phyloP scores from a whole-genome alignment of 2,888 invertebrate species.

The Cryptophagus acutangulus region DNA sequence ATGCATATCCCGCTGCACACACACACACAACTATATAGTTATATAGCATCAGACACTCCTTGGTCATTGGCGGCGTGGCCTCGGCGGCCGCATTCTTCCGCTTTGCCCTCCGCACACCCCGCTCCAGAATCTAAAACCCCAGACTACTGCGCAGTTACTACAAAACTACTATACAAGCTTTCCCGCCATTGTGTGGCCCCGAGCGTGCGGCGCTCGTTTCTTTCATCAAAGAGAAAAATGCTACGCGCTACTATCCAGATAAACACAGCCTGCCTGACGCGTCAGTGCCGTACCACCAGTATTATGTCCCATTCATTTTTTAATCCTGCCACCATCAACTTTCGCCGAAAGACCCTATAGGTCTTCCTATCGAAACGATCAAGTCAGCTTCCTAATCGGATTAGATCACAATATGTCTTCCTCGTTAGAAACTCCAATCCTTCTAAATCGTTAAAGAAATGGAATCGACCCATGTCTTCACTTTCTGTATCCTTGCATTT shows the following conservation, averaged over 20 bases:
- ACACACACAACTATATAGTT: constrained; percentile 5
- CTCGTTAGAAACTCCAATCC: too few species aligned
- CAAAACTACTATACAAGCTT: constrained; percentile 11
- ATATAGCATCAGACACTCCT: constrained; percentile 17
- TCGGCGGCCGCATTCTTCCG: constrained; percentile 20
- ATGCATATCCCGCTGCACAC: constrained; percentile 15
- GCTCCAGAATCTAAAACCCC: constrained; percentile 18
- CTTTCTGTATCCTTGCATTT: too few species aligned
- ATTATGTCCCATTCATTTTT: too few species aligned
- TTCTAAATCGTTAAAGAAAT: too few species aligned
- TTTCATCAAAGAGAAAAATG: constrained; percentile 11
- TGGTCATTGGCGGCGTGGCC: constrained; percentile 20
- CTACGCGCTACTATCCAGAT: constrained; percentile 3
- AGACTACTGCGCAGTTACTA: constrained; percentile 29
- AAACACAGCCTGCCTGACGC: constrained; percentile 8
- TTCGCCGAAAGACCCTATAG: too few species aligned
- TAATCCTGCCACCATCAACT: too few species aligned
- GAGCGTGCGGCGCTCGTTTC: constrained; percentile 7
- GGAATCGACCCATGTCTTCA: too few species aligned
- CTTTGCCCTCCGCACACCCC: constrained; percentile 5
- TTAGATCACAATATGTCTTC: too few species aligned
- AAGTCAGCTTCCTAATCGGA: too few species aligned
- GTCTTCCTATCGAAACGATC: too few species aligned
- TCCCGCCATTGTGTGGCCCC: constrained; percentile 13
- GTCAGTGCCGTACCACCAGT: constrained; percentile 1